phyloP scores from a whole-genome alignment of 2,797 vertebrate species.

The Acridotheres tristis region DNA sequence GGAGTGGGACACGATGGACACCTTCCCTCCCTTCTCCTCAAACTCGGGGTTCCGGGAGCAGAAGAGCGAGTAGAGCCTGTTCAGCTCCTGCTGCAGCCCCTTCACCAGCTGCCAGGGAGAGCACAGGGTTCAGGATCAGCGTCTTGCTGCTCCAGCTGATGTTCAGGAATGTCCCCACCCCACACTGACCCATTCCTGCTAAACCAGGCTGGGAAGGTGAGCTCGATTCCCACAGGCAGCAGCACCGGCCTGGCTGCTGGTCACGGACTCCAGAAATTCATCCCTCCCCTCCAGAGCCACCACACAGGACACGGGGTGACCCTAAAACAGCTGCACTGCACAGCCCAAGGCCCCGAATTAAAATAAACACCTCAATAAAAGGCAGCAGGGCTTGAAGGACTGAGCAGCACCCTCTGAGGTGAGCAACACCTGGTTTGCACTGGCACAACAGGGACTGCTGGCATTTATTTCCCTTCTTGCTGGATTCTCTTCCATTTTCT shows the following conservation, averaged over 20 bases:
- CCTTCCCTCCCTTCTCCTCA: conserved; percentile 90
- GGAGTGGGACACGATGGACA: conserved; percentile 96
- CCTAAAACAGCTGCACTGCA: neutral
- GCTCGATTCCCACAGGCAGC: neutral
- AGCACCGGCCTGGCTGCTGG: neutral
- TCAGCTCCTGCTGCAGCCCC: conserved; percentile 94
- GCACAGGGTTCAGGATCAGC: neutral
- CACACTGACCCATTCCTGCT: neutral
- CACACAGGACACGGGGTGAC: neutral
- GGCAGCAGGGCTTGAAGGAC: neutral
- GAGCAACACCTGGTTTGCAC: neutral
- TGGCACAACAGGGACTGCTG: neutral
- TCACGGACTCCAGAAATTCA: neutral
- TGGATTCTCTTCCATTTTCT: neutral
- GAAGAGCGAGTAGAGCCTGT: conserved; percentile 92
- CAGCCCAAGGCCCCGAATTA: fast-evolving
- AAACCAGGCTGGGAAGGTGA: neutral
- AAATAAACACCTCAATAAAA: neutral
- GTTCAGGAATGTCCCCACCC: neutral
- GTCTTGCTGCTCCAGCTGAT: neutral
- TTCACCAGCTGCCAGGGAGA: conserved; percentile 83
- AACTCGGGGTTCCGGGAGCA: conserved; percentile 96
- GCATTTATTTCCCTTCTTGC: too few relatives aligned
- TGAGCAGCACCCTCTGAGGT: neutral
- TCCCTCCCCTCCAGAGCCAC: neutral